phyloP scores from a whole-genome alignment of 2,888 invertebrate genomes.

The Mimumesa dahlbomi region DNA sequence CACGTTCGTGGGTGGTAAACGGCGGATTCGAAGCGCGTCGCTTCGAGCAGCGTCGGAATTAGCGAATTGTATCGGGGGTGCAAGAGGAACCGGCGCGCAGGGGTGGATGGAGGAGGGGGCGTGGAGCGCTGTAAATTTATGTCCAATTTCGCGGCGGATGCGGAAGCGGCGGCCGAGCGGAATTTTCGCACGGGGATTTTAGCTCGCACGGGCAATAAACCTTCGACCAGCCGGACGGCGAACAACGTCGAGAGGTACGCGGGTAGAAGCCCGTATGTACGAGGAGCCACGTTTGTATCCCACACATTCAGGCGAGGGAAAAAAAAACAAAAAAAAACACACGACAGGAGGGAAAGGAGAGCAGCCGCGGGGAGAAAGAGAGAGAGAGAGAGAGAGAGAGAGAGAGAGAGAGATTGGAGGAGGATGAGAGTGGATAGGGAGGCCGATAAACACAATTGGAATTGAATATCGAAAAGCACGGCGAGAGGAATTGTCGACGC shows the following conservation, averaged over 20 bases:
- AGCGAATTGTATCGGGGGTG: slow-evolving; percentile 1
- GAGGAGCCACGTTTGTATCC: slow-evolving; percentile 26
- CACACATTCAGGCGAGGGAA: background rate
- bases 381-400: background rate
- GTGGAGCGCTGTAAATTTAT: slow-evolving; percentile 67
- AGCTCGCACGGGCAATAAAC: slow-evolving; percentile 68
- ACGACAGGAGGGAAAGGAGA: background rate
- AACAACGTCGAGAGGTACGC: slow-evolving; percentile 47
- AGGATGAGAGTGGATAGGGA: no score
- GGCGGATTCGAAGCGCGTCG: background rate
- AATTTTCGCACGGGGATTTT: slow-evolving; percentile 72
- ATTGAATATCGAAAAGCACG: slow-evolving; percentile 63
- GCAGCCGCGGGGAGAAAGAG: background rate
- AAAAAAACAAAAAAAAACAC: background rate
- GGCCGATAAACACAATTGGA: slow-evolving; percentile 57
- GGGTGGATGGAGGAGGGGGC: slow-evolving; percentile 26
- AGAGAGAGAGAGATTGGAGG: slow-evolving; percentile 4
- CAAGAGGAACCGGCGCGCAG: background rate
- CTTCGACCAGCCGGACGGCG: slow-evolving; percentile 53
- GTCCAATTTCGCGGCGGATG: slow-evolving; percentile 70
- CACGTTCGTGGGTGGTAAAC: background rate
- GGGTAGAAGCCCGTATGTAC: slow-evolving; percentile 23
- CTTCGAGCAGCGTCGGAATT: slow-evolving; percentile 3
- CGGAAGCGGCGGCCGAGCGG: slow-evolving; percentile 63
- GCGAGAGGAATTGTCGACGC: slow-evolving; percentile 26